phyloP scores from a whole-genome alignment of 2,113 vertebrate species.

The Lethenteron camtschaticum region DNA sequence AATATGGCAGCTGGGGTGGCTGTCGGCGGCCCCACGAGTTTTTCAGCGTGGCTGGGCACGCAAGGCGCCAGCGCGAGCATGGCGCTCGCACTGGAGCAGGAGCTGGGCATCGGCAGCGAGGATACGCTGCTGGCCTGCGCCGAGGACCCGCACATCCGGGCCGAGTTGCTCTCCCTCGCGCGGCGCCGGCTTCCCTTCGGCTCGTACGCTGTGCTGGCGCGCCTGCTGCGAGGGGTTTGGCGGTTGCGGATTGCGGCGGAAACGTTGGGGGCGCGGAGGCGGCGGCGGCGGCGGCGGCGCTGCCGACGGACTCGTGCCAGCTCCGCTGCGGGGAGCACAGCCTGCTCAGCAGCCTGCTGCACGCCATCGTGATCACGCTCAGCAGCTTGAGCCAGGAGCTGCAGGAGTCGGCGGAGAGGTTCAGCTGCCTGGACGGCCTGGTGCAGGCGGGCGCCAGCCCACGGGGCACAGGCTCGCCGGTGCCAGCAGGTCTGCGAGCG shows the following conservation, averaged over 20 bases:
- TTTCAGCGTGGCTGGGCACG: neutral
- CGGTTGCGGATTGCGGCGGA: neutral
- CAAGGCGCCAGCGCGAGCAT: neutral
- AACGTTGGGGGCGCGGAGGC: neutral
- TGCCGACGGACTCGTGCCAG: neutral
- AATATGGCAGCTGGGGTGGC: too few relatives aligned
- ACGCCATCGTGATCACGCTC: slow-evolving; percentile 3
- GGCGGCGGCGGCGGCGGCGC: neutral
- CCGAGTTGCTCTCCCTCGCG: slow-evolving; percentile 1
- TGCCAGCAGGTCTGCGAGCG: too few relatives aligned
- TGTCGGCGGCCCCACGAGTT: neutral
- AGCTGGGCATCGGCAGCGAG: neutral
- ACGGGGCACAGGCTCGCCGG: too few relatives aligned
- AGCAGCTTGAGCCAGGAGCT: slow-evolving; percentile 1
- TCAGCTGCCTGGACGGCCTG: neutral
- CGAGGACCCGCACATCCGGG: neutral
- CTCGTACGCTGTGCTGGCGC: slow-evolving; percentile 2
- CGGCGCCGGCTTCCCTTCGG: neutral
- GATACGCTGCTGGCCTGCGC: slow-evolving; percentile 2
- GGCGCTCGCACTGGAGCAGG: neutral
- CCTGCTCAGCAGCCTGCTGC: neutral
- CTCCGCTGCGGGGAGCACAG: neutral
- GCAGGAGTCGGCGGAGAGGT: neutral
- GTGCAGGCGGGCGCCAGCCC: neutral
- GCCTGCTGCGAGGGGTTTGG: neutral